Conservation (phyloP, 2,797 vertebrate genomes). For the Gymnocypris eckloni region DNA sequence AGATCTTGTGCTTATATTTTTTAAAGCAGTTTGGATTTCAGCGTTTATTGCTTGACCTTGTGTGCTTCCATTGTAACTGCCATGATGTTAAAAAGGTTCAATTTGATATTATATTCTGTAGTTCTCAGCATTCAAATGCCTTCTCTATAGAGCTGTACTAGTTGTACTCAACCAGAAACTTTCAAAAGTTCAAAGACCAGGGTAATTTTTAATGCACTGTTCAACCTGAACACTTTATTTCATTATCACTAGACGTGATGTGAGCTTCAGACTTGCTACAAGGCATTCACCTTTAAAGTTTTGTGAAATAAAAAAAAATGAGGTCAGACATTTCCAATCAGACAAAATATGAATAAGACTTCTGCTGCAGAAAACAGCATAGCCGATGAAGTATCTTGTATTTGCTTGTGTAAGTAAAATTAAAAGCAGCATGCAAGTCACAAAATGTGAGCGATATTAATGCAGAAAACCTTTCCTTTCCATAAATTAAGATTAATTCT, state of each 20-base stretch:
- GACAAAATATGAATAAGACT: conserved; percentile 73
- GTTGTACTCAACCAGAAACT: not conserved
- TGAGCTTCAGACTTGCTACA: conserved; percentile 55
- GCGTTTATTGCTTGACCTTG: not conserved
- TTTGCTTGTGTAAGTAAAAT: conserved; percentile 11
- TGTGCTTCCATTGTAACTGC: not conserved
- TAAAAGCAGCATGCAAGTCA: conserved; percentile 57
- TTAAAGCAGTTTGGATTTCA: not conserved
- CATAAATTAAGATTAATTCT: conserved; percentile 29
- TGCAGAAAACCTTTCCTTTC: conserved; percentile 63
- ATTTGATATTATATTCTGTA: not conserved
- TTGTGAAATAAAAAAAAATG: conserved; percentile 33
- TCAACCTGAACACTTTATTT: not conserved
- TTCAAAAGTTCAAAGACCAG: not conserved
- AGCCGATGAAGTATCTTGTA: not conserved
- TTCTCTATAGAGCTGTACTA: not conserved
- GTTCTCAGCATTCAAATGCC: not conserved
- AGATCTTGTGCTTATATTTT: not conserved
- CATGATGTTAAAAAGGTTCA: not conserved
- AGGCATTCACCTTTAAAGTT: conserved; percentile 62
- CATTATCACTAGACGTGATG: conserved; percentile 56
- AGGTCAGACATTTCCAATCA: conserved; percentile 54
- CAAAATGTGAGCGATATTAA: conserved; percentile 30
- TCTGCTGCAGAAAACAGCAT: conserved; percentile 49
- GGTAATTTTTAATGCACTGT: not conserved